Conservation (phyloP, 2,888 invertebrate species). For the Argynnis bischoffii region DNA sequence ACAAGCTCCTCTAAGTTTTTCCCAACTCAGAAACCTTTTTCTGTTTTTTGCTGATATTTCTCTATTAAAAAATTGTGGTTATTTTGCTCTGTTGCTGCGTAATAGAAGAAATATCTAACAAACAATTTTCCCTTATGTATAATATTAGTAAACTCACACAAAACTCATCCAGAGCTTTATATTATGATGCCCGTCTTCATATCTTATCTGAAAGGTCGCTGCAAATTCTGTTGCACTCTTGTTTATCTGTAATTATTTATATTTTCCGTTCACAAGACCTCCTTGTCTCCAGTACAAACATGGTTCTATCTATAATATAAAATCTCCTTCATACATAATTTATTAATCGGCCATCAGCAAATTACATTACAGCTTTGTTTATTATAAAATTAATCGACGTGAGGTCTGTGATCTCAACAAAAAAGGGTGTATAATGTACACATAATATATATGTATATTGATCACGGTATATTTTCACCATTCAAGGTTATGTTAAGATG, state of each 20-base stretch:
- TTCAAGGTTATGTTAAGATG: constrained; percentile 50
- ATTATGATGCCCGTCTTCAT: constrained; percentile 7
- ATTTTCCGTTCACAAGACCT: constrained; percentile 25
- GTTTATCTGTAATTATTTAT: constrained; percentile 28
- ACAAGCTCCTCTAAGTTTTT: too few relatives aligned
- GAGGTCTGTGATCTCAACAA: constrained; percentile 22
- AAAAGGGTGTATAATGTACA: constrained; percentile 31
- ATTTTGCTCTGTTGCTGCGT: too few relatives aligned
- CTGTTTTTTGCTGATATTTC: too few relatives aligned
- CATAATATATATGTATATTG: constrained; percentile 4
- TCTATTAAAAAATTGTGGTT: too few relatives aligned
- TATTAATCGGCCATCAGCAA: constrained; percentile 19
- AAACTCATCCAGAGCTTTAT: background rate
- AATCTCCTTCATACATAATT: constrained; percentile 31
- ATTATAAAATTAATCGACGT: constrained; percentile 24
- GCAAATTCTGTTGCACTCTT: constrained; percentile 28
- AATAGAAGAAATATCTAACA: too few relatives aligned
- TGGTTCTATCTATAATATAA: constrained; percentile 20
- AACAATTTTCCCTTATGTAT: too few relatives aligned
- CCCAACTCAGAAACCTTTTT: too few relatives aligned
- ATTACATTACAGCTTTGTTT: constrained; percentile 21
- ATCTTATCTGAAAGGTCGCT: constrained; percentile 31
- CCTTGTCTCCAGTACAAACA: constrained; percentile 22
- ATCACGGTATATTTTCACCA: constrained; percentile 37
- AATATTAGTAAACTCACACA: background rate